A percentile compares a stretch with the other conserved stretches of the same genome.
phyloP scores from a whole-genome alignment of 2,797 vertebrate species.

The Bradypodion ventrale region DNA sequence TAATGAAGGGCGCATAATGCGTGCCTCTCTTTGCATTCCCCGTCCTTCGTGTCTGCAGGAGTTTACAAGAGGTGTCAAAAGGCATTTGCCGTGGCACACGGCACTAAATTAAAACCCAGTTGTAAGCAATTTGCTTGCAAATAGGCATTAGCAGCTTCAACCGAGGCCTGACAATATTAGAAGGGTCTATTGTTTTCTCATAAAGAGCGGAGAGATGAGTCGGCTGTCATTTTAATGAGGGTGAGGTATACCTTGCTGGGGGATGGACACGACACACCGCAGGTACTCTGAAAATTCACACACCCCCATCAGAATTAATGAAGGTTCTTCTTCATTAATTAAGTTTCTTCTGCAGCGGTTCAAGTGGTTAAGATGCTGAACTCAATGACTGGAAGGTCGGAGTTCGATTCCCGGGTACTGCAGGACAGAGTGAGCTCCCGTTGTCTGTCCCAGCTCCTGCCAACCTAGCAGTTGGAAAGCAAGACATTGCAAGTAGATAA shows the following conservation, averaged over 20 bases:
- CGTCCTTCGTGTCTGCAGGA: background rate
- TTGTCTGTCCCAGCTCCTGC: too few species aligned
- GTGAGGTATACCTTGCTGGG: background rate
- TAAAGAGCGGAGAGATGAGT: background rate
- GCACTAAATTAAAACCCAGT: constrained; percentile 32
- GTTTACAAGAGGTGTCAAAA: constrained; percentile 21
- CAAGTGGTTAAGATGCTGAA: too few species aligned
- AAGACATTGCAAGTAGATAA: too few species aligned
- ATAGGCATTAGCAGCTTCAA: background rate
- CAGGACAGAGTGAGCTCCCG: too few species aligned
- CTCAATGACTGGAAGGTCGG: too few species aligned
- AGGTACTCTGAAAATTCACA: too few species aligned
- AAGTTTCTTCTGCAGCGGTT: too few species aligned
- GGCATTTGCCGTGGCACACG: background rate
- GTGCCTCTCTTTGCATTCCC: background rate
- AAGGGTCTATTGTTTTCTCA: constrained; percentile 13
- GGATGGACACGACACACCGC: too few species aligned
- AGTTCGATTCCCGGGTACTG: too few species aligned
- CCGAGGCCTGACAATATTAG: background rate
- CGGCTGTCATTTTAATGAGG: background rate
- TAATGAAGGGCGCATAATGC: background rate
- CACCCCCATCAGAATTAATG: too few species aligned
- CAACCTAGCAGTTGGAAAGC: too few species aligned
- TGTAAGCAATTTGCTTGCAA: constrained; percentile 43
- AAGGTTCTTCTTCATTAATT: too few species aligned